A percentile compares a stretch with the other conserved stretches of the same genome.
phyloP scores from a whole-genome alignment of 2,113 vertebrate species.

The Paramisgurnus dabryanus region DNA sequence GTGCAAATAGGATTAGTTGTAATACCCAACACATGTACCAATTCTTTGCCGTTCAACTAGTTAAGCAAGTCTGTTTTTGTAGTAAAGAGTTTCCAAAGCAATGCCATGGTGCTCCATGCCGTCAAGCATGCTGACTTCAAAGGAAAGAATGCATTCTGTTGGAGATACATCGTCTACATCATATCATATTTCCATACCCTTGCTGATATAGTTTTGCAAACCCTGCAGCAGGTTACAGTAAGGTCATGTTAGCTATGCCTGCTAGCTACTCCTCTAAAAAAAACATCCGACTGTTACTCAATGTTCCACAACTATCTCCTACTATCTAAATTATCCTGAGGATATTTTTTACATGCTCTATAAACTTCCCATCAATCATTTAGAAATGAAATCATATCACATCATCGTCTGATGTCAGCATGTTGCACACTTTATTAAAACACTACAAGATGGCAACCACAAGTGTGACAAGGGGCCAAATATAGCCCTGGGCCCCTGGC shows the following conservation, averaged over 20 bases:
- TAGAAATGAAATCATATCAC: background rate
- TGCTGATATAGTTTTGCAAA: conserved; percentile 14
- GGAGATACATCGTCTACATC: background rate
- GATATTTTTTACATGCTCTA: background rate
- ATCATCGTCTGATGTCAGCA: background rate
- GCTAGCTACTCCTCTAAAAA: conserved; percentile 4
- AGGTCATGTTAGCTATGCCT: conserved; percentile 18
- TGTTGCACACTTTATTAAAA: background rate
- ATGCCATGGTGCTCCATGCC: conserved; percentile 11
- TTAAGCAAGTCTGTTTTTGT: background rate
- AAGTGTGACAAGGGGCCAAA: conserved; percentile 50
- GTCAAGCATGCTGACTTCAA: conserved; percentile 35
- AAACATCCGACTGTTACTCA: background rate
- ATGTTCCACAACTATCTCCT: too few relatives aligned
- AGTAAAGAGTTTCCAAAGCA: background rate
- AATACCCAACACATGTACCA: background rate
- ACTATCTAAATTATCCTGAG: background rate
- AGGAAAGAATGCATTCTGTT: conserved; percentile 35
- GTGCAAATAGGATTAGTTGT: too few relatives aligned
- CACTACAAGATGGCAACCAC: background rate
- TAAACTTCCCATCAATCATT: background rate
- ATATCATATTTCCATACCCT: conserved; percentile 40
- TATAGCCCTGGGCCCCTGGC: conserved; percentile 58
- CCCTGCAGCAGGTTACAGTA: background rate
- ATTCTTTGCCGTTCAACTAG: background rate